Evolutionary conservation across 35 echinoderm and acorn worm genomes (phyloP).

Genomic region (Anneissia japonica): DNA sequence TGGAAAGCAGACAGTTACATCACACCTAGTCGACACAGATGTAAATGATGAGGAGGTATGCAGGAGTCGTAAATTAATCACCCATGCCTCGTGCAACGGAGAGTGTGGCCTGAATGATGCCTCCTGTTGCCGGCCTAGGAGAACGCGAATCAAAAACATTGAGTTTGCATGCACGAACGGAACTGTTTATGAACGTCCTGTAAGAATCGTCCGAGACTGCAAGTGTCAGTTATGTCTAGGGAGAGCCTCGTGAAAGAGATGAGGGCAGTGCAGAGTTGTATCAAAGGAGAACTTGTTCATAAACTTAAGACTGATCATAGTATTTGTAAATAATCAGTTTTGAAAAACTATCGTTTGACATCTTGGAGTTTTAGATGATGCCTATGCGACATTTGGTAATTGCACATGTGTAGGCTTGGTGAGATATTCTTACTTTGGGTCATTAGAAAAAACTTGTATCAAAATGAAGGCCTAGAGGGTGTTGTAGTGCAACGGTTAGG

Average conservation of each 20-base stretch:
- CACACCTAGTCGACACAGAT: slow-evolving; percentile 5
- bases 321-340: neutral
- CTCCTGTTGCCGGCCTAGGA: slow-evolving; percentile 59
- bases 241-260: neutral
- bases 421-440: neutral
- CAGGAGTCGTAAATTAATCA: slow-evolving; percentile 41
- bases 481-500: neutral
- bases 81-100: slow-evolving; percentile 41
- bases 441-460: neutral
- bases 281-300: neutral
- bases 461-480: too few species aligned
- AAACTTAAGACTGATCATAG: neutral
- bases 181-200: slow-evolving; percentile 2
- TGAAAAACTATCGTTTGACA: neutral
- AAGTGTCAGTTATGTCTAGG: slow-evolving; percentile 50
- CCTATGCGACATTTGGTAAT: neutral
- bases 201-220: slow-evolving; percentile 58
- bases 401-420: neutral
- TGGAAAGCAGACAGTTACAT: neutral
- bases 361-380: neutral
- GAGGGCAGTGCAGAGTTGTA: neutral
- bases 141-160: slow-evolving; percentile 43
- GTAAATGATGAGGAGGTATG: slow-evolving; percentile 47
- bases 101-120: slow-evolving; percentile 44
- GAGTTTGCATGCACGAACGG: slow-evolving; percentile 60